These are phyloP conservation scores for Phoxinus dragarum DNA, from an alignment of 2,797 vertebrate genomes.

Conservation along the genomic window DNA sequence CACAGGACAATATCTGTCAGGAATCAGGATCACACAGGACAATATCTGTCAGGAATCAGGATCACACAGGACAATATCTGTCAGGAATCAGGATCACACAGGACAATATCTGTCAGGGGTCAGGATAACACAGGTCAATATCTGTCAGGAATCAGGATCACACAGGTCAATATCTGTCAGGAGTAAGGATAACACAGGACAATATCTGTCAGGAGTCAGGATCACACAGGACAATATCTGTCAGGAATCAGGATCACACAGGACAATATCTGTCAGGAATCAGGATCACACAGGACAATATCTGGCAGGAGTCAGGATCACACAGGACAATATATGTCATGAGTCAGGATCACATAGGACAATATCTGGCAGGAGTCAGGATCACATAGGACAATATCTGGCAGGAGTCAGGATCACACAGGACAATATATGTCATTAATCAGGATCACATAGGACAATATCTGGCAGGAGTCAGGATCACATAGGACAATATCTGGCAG, in stretches of 20 bases:
- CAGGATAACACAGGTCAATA: background rate
- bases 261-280: background rate
- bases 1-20: background rate
- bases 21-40: background rate
- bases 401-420: no score
- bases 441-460: background rate
- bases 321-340: background rate
- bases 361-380: background rate
- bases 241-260: background rate
- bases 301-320: background rate
- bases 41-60: background rate
- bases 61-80: background rate
- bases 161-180: background rate
- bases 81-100: no score
- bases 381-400: background rate
- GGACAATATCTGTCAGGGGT: background rate
- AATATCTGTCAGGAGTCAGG: background rate
- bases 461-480: no score
- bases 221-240: background rate
- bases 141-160: no score
- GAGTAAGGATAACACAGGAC: no score
- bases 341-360: background rate
- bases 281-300: background rate
- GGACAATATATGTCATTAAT: background rate
- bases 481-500: background rate